These are phyloP conservation scores for Trichoplax adhaerens DNA, from an alignment of 37 sponge, comb jelly and placozoan genomes.

Conservation along the genomic window DNA sequence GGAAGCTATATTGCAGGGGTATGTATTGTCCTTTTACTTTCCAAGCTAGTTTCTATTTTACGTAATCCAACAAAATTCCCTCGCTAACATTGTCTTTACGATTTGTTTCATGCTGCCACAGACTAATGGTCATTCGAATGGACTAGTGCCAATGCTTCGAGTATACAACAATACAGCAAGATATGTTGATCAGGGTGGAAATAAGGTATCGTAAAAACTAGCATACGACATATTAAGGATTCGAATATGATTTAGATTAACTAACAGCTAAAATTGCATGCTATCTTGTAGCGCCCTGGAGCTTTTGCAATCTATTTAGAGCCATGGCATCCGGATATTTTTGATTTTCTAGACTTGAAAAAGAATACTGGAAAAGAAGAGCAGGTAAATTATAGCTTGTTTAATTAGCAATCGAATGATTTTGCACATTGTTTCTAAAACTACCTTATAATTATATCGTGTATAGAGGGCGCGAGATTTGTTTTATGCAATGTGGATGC, in stretches of 20 bases:
- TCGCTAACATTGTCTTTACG: background rate
- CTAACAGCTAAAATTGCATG: too few relatives aligned
- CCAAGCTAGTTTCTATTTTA: background rate
- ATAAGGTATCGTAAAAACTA: slow-evolving; percentile 38
- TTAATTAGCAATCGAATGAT: too few relatives aligned
- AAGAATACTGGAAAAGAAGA: slow-evolving; percentile 99
- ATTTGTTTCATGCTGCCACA: slow-evolving; percentile 4
- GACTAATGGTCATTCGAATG: slow-evolving; percentile 94
- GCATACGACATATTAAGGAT: background rate
- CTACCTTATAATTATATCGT: too few relatives aligned
- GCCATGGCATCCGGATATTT: slow-evolving; percentile 95
- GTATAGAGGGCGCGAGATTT: slow-evolving; percentile 75
- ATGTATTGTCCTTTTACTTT: slow-evolving; percentile 10
- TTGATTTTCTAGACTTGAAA: slow-evolving; percentile 82
- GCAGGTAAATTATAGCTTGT: background rate
- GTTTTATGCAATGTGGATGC: slow-evolving; percentile 94
- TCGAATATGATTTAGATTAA: too few relatives aligned
- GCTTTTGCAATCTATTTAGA: slow-evolving; percentile 98
- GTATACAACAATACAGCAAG: slow-evolving; percentile 96
- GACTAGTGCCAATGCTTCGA: slow-evolving; percentile 91
- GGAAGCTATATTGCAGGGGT: slow-evolving; percentile 98
- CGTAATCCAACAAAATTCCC: background rate
- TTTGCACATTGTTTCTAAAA: too few relatives aligned
- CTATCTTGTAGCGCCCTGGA: slow-evolving; percentile 55
- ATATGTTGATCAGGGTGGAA: slow-evolving; percentile 97